Base-by-base conservation (phyloP, 2,113 vertebrate species). In the Pomatostomus ruficeps region DNA sequence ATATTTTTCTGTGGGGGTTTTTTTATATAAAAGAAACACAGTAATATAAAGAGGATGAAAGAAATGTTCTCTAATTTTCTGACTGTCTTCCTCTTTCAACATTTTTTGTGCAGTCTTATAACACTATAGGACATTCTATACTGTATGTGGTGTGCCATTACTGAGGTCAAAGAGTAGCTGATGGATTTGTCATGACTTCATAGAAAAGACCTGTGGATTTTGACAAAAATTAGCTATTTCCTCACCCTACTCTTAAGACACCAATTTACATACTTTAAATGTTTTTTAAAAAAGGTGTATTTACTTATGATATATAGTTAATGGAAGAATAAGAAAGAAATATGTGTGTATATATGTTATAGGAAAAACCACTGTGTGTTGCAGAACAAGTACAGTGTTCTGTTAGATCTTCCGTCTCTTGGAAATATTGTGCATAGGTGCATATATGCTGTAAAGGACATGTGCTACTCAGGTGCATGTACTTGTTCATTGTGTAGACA, bases 111-210 rank as follows among this genome's bases (percentile, higher is more conserved):
- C 14, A 46, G 17, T 43, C 38, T 58, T 85, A 63, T 45, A 85
- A 65, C 33, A 68, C 4, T 62, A 8, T 14, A 73, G 25, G 17
- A 10, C 31, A 73, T 85, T 61, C 23, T 58, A 6, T 67, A 36
- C 55, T 52, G 6, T 65, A 33, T 22, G 9, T 61, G 24, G 29
- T 38, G 62, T 46, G 17, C 21, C 85, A 45, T 79, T 79, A 77
- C 22, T 62, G 62, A 82, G 20, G 46, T 90, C 54, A 82, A 85
- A 88, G 33, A 11, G 52, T 46, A 89, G 17, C 14, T 67, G 46
- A 72, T 49, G 26, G 24, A 86, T 95, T 91, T 88, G 23, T 85
- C 31, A 57, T n/a, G 46, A 59, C 40, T 87, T 62, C 66, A 16
- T n/a, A 83, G 63, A 89, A 81, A 73, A 73, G 4, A 58, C 31